These are phyloP conservation scores for Sebastes miniatus DNA, from an alignment of 2,797 vertebrate genomes.

Conservation along the genomic window DNA sequence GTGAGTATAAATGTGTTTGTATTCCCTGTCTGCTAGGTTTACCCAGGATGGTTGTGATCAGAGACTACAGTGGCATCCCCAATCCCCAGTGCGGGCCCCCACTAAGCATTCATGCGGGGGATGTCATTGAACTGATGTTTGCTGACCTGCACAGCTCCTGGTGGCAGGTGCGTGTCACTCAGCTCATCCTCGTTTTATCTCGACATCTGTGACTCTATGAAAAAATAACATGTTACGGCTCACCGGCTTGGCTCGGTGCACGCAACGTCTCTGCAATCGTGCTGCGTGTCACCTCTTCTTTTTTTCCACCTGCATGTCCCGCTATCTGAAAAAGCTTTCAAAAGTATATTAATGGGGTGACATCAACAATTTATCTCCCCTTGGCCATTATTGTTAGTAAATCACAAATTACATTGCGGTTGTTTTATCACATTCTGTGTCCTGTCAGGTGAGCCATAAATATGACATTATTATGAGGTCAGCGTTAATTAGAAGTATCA, in stretches of 20 bases:
- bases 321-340: not conserved
- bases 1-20: constrained; percentile 26
- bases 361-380: constrained; percentile 6
- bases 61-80: constrained; percentile 86
- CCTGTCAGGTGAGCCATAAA: constrained; percentile 35
- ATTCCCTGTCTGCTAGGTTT: constrained; percentile 79
- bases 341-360: not conserved
- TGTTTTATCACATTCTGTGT: constrained; percentile 27
- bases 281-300: not conserved
- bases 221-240: constrained; percentile 46
- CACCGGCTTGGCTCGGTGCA: constrained; percentile 20
- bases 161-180: constrained; percentile 89
- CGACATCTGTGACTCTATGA: constrained; percentile 54
- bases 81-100: constrained; percentile 86
- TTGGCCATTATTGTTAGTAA: constrained; percentile 1
- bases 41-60: constrained; percentile 92
- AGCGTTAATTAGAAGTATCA: constrained; percentile 34
- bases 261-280: constrained; percentile 28
- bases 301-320: not conserved
- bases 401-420: not conserved
- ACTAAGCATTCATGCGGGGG: constrained; percentile 86
- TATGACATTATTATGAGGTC: constrained; percentile 48
- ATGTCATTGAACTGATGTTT: constrained; percentile 89
- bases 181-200: constrained; percentile 43
- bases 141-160: constrained; percentile 91